Conservation (phyloP, 2,888 invertebrate species). For the Saturnia japonica region DNA sequence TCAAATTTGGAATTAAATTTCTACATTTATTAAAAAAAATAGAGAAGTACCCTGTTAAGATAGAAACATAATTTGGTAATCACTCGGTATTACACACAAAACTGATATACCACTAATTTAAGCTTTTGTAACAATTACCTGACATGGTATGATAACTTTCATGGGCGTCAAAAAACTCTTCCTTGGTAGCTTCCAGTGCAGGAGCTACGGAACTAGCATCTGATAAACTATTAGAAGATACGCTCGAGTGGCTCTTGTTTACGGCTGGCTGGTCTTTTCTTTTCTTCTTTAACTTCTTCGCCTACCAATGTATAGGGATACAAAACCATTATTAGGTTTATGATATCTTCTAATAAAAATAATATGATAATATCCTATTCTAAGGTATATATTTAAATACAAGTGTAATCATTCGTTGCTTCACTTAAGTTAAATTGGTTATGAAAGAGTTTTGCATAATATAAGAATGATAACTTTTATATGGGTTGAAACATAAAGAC, state of each 20-base stretch:
- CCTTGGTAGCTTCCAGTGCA: slow-evolving; percentile 39
- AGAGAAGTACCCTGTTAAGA: too few species aligned
- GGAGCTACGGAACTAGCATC: slow-evolving; percentile 35
- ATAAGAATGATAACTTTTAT: too few species aligned
- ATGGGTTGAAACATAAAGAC: too few species aligned
- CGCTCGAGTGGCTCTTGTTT: slow-evolving; percentile 34
- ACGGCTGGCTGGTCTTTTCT: slow-evolving; percentile 10
- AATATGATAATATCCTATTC: background rate
- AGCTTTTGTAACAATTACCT: slow-evolving; percentile 34
- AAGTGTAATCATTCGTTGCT: too few species aligned
- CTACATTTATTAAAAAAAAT: too few species aligned
- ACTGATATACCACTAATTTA: too few species aligned
- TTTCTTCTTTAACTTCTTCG: slow-evolving; percentile 47
- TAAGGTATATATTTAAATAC: too few species aligned
- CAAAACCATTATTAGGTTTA: background rate
- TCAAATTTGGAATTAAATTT: too few species aligned
- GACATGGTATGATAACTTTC: slow-evolving; percentile 57
- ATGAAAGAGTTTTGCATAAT: too few species aligned
- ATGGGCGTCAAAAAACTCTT: slow-evolving; percentile 65
- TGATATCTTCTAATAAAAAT: background rate
- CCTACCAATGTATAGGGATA: slow-evolving; percentile 21
- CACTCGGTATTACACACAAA: too few species aligned
- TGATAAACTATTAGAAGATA: slow-evolving; percentile 44
- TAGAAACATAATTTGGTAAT: too few species aligned
- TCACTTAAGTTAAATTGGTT: too few species aligned